Conservation (phyloP, 2,888 invertebrate genomes). For the Amiota mariae region DNA sequence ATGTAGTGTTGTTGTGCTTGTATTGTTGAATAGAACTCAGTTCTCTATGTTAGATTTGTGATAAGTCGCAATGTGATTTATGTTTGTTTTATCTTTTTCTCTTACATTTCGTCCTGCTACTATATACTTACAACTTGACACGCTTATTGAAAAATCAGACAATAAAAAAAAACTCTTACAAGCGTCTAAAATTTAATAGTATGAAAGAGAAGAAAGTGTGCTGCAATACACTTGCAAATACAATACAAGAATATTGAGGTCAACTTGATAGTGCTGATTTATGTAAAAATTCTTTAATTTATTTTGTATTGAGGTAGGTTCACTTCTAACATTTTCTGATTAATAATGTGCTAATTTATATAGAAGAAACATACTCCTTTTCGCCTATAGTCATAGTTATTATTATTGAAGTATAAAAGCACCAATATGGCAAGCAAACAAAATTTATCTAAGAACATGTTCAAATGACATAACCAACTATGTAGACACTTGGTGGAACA, state of each 20-base stretch:
- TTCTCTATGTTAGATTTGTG: slow-evolving; percentile 43
- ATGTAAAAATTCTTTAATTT: not conserved
- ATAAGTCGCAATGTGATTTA: slow-evolving; percentile 58
- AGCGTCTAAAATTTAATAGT: not conserved
- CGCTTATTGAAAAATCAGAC: slow-evolving; percentile 67
- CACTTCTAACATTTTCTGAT: no score
- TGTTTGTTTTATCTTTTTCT: slow-evolving; percentile 39
- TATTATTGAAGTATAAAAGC: no score
- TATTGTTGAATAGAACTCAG: no score
- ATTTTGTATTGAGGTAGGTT: not conserved
- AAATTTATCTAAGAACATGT: slow-evolving; percentile 21
- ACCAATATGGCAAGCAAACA: slow-evolving; percentile 47
- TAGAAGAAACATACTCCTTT: no score
- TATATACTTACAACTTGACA: slow-evolving; percentile 49
- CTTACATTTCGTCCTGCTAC: not conserved
- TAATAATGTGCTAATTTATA: no score
- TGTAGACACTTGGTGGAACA: slow-evolving; percentile 39
- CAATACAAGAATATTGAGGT: not conserved
- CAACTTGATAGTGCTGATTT: slow-evolving; percentile 5
- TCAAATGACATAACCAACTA: slow-evolving; percentile 51
- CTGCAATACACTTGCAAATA: no score
- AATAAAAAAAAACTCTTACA: slow-evolving; percentile 39
- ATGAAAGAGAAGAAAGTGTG: no score
- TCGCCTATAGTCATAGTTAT: no score
- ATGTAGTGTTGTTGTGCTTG: no score